Conservation (phyloP, 2,113 vertebrate genomes). For the Calidris pugnax region DNA sequence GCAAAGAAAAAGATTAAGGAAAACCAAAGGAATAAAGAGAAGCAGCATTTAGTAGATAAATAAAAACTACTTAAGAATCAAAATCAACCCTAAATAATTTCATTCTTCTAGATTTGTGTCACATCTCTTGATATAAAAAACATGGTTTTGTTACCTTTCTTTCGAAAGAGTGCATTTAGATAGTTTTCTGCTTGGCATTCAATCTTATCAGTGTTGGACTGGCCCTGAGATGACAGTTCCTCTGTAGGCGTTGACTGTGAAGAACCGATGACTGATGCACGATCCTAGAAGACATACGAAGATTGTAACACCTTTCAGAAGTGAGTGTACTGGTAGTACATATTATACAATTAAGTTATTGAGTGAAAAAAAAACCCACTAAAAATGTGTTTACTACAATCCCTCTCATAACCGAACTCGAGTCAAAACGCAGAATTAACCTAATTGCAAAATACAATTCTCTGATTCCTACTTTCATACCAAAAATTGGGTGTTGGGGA, state of each 20-base stretch:
- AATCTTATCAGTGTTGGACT: slow-evolving; percentile 91
- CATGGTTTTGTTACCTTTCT: slow-evolving; percentile 86
- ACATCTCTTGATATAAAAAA: not conserved
- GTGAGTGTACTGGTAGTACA: not conserved
- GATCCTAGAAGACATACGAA: slow-evolving; percentile 80
- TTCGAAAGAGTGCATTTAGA: slow-evolving; percentile 98
- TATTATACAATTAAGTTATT: not conserved
- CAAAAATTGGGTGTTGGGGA: not conserved
- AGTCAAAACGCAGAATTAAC: not conserved
- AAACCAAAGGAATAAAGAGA: not conserved
- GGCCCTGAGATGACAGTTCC: slow-evolving; percentile 91
- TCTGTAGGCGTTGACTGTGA: slow-evolving; percentile 92
- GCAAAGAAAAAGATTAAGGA: not conserved
- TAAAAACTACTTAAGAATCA: not conserved
- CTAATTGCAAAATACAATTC: not conserved
- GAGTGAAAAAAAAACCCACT: not conserved
- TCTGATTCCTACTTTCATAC: not conserved
- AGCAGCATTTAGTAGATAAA: not conserved
- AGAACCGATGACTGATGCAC: slow-evolving; percentile 81
- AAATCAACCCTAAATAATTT: not conserved
- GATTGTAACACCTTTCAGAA: not conserved
- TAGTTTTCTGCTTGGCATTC: slow-evolving; percentile 96
- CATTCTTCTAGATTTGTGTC: not conserved
- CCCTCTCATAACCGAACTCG: not conserved
- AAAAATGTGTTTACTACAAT: not conserved